Percentiles rank a stretch among this genome's conserved stretches.
Conservation (phyloP, 1,140 invertebrate species). For the Agrypnia vestita region DNA sequence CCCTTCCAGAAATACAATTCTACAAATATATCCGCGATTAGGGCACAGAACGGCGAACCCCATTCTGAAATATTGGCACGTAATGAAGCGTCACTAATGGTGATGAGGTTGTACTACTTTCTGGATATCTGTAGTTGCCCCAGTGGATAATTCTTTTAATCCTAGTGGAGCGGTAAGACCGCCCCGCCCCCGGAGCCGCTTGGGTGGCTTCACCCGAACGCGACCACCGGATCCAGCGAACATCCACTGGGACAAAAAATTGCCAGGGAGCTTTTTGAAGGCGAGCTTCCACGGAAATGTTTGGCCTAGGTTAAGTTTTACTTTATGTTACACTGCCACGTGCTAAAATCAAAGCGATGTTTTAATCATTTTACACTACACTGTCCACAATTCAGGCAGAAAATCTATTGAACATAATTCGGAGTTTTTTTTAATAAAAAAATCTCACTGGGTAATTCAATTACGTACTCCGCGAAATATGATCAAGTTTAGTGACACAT, state of each 20-base stretch:
- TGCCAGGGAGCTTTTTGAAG: not conserved
- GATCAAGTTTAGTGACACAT: no score
- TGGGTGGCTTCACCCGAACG: constrained; percentile 19
- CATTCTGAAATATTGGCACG: constrained; percentile 59
- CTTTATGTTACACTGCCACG: no score
- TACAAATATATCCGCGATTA: constrained; percentile 51
- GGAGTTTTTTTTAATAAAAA: no score
- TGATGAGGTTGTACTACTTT: constrained; percentile 42
- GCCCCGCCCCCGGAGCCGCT: not conserved
- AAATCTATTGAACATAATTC: no score
- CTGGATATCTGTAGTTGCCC: constrained; percentile 45
- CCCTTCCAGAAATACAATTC: constrained; percentile 60
- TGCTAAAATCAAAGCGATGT: no score
- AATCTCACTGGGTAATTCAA: no score
- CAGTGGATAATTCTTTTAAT: constrained; percentile 59
- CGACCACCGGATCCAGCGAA: not conserved
- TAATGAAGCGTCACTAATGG: constrained; percentile 60
- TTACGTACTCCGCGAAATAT: no score
- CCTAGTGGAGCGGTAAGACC: constrained; percentile 54
- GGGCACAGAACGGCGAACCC: constrained; percentile 43
- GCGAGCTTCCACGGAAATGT: constrained; percentile 5
- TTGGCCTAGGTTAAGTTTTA: not conserved
- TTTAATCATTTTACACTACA: no score
- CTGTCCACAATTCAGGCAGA: no score
- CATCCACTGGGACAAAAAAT: constrained; percentile 22